Percentiles rank a stretch among this genome's conserved stretches.
Conservation (phyloP, 2,113 vertebrate genomes). For the Empidonax traillii region DNA sequence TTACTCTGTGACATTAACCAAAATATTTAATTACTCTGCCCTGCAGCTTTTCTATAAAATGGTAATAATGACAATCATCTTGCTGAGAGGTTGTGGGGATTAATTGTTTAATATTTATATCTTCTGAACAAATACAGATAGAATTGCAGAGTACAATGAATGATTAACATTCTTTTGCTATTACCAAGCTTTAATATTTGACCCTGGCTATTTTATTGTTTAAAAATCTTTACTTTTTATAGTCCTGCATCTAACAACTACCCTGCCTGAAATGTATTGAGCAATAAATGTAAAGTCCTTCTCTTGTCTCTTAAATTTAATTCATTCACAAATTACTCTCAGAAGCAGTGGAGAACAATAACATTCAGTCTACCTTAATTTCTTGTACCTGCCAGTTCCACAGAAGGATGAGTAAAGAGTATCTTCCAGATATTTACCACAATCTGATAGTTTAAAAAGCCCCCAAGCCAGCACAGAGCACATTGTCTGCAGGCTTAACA, state of each 20-base stretch:
- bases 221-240: background rate
- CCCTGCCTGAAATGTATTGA: background rate
- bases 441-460: background rate
- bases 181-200: background rate
- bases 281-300: background rate
- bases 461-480: fast-evolving
- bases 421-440: background rate
- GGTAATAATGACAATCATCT: background rate
- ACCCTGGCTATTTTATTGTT: background rate
- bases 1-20: background rate
- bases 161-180: background rate
- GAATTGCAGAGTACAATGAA: background rate
- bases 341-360: background rate
- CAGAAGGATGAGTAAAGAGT: background rate
- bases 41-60: background rate
- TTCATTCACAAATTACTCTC: background rate
- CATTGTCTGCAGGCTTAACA: background rate
- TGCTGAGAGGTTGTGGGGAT: background rate
- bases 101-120: conserved; percentile 21
- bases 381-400: background rate
- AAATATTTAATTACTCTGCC: background rate
- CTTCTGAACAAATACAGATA: background rate
- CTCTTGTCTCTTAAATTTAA: background rate
- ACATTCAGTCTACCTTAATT: background rate
- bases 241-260: background rate